Base-by-base conservation (phyloP, 2,888 invertebrate species). In the Diarsia brunnea region DNA sequence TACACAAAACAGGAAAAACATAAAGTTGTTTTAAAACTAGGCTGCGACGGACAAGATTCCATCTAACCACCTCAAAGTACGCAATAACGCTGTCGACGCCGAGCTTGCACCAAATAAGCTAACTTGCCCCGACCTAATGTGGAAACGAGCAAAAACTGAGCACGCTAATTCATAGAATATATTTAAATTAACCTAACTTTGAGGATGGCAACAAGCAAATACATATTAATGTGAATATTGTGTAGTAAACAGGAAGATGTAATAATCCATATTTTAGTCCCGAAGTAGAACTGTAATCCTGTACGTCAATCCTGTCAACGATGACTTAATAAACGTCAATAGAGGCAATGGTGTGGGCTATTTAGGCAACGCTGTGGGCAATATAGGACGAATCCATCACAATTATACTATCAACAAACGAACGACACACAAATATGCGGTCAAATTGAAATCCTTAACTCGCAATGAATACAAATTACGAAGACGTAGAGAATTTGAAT, bases 81-180 rank as follows among this genome's bases (percentile, higher is more conserved):
- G 90, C 89, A 89, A 89, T 90, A 90, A 88, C 64, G 60, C 49
- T 64, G 79, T 66, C 84, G 86, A 88, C 89, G 90, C 91, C 89
- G 89, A 76, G 81, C 86, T 76, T 84, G 82, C 69, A 73, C 95
- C 94, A 93, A 93, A 95, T 95, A 94, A 74, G 95, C 90, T 86
- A 92, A 94, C 93, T 90, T 89, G 95, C 90, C 89, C 89, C 43
- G 70, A 78, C 93, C 94, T 85, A 88, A 94, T 87, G 80, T 84
- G 91, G 92, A 86, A 75, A 83, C 78, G 65, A 84, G 87, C 87
- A 92, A 92, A 92, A 94, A 91, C 90, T 87, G 85, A 80, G 81
- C 84, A 88, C 75, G 84, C 73, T 86, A 88, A 83, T 84, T 79
- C 69, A 82, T 70, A 66, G 67, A 76, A 79, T 76, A 79, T 71